phyloP scores from a whole-genome alignment of 2,797 vertebrate species.

The Ctenopoma multispine region DNA sequence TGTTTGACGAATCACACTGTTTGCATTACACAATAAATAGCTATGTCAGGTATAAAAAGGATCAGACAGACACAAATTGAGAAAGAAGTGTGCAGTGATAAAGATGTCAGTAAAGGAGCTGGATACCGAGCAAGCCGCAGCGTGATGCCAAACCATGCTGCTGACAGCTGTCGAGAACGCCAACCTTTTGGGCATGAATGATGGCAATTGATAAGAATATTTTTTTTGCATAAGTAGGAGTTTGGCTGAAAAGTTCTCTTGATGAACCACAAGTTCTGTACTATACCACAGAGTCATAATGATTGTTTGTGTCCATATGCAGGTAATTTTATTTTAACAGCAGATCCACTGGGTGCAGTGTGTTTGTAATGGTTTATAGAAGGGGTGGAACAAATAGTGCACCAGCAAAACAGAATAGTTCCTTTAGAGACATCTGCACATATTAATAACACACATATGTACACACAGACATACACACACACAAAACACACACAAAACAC shows the following conservation, averaged over 20 bases:
- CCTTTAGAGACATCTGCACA: not conserved
- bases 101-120: not conserved
- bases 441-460: not conserved
- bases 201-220: not conserved
- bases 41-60: not conserved
- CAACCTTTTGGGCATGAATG: not conserved
- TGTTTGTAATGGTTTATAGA: not conserved
- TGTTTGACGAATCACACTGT: not conserved
- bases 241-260: not conserved
- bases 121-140: not conserved
- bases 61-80: not conserved
- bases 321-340: too few relatives aligned
- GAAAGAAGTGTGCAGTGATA: conserved; percentile 1
- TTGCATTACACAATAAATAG: not conserved
- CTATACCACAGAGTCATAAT: not conserved
- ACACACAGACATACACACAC: conserved; percentile 28
- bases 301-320: not conserved
- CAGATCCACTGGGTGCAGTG: not conserved
- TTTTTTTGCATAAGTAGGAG: not conserved
- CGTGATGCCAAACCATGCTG: not conserved
- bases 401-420: not conserved
- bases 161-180: conserved; percentile 10
- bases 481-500: conserved; percentile 67
- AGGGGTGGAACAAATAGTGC: not conserved
- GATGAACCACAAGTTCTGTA: not conserved